These are phyloP conservation scores for Pelagia noctiluca DNA, from an alignment of 30 jellyfish, hydroid and myxozoan species.

Conservation along the genomic window DNA sequence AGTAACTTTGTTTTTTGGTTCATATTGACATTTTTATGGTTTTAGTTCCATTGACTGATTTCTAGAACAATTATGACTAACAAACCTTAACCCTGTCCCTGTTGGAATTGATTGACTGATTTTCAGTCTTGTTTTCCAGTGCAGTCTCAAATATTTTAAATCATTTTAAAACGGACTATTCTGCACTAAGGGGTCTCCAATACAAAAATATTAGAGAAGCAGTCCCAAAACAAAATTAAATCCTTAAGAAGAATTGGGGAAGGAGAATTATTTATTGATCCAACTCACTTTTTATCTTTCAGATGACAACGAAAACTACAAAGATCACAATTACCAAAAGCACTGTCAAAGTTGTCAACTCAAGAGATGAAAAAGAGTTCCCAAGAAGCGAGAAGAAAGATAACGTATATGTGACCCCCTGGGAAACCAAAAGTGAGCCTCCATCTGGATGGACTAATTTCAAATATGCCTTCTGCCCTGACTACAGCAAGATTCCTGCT, in stretches of 20 bases:
- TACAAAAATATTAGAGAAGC: no score
- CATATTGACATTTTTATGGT: no score
- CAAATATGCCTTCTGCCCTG: constrained; percentile 80
- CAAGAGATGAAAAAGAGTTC: constrained; percentile 86
- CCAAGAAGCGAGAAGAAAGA: constrained; percentile 85
- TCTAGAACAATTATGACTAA: no score
- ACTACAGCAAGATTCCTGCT: constrained; percentile 82
- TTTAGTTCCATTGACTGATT: no score
- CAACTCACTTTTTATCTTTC: not conserved
- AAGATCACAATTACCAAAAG: constrained; percentile 85
- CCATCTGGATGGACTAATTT: constrained; percentile 93
- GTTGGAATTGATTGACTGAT: no score
- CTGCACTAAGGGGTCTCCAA: no score
- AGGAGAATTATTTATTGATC: not conserved
- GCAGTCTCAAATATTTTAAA: no score
- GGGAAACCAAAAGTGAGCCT: constrained; percentile 85
- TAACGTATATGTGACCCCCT: constrained; percentile 89
- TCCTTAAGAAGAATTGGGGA: not conserved
- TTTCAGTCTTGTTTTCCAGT: no score
- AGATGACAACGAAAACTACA: constrained; percentile 82
- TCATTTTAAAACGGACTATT: no score
- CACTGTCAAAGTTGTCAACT: constrained; percentile 86
- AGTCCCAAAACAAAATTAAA: no score
- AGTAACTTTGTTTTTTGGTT: no score
- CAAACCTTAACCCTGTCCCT: no score